Evolutionary conservation across 2,797 vertebrate genomes (phyloP).

Genomic region (Syngnathus rostellatus): DNA sequence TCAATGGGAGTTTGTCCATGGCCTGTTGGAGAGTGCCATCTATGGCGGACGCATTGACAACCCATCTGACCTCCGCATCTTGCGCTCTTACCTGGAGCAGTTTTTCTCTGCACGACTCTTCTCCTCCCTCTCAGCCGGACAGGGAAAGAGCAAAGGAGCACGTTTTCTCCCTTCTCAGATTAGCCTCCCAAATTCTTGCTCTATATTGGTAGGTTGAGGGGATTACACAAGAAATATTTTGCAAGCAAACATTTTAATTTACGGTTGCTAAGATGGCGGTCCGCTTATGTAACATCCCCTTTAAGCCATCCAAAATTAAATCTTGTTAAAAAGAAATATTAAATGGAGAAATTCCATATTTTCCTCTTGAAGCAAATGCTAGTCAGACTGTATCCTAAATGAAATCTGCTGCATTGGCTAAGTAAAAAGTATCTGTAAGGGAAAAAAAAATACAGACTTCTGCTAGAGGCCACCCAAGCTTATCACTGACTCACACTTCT

Average conservation of each 20-base stretch:
- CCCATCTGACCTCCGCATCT: constrained; percentile 83
- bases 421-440: neutral
- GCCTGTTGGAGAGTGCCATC: constrained; percentile 89
- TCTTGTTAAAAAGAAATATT: neutral
- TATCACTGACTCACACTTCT: neutral
- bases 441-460: neutral
- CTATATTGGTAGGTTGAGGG: constrained; percentile 74
- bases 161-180: constrained; percentile 72
- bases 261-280: neutral
- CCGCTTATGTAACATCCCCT: neutral
- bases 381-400: neutral
- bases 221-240: constrained; percentile 1
- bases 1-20: constrained; percentile 91
- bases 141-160: constrained; percentile 63
- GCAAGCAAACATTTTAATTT: neutral
- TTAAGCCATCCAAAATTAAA: neutral
- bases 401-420: neutral
- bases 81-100: constrained; percentile 90
- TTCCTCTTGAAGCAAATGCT: constrained; percentile 1
- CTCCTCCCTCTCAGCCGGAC: constrained; percentile 51
- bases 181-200: constrained; percentile 83
- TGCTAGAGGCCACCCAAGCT: neutral
- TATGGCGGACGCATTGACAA: constrained; percentile 95
- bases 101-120: constrained; percentile 80
- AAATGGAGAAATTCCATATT: neutral